phyloP scores from a whole-genome alignment of 2,888 invertebrate species.

The Drosophila kuntzei region DNA sequence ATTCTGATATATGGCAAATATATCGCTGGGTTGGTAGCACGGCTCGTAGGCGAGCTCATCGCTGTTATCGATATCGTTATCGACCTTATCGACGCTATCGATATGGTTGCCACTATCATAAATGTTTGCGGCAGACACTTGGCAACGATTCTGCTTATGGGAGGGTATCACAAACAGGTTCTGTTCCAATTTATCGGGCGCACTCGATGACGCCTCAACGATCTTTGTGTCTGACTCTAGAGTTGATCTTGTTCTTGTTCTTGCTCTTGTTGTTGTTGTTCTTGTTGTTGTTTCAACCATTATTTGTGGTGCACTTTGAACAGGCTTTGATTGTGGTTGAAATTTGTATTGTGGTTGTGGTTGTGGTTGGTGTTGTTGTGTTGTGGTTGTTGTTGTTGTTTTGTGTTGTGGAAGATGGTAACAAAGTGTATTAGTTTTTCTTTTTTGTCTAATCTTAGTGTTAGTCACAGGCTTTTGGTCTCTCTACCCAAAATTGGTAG shows the following conservation, averaged over 20 bases:
- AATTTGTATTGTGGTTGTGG: constrained; percentile 34
- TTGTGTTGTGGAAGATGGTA: constrained; percentile 77
- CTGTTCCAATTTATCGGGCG: constrained; percentile 65
- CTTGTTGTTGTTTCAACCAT: constrained; percentile 47
- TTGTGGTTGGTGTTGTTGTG: constrained; percentile 45
- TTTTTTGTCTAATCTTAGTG: constrained; percentile 49
- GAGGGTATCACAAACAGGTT: constrained; percentile 76
- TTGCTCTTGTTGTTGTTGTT: constrained; percentile 28
- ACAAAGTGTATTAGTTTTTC: constrained; percentile 75
- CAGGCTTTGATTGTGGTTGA: constrained; percentile 44
- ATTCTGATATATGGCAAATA: constrained; percentile 83
- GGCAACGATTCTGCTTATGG: constrained; percentile 66
- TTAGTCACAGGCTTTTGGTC: constrained; percentile 73
- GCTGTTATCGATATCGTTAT: constrained; percentile 34
- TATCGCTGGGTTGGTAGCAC: constrained; percentile 83
- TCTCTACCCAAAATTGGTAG: constrained; percentile 20
- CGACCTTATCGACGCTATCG: constrained; percentile 37
- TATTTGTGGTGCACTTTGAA: constrained; percentile 63
- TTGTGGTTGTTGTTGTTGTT: constrained; percentile 37
- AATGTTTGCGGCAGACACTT: constrained; percentile 58
- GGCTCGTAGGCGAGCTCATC: constrained; percentile 76
- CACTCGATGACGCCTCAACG: constrained; percentile 40
- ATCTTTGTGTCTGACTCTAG: constrained; percentile 40
- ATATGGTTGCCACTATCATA: constrained; percentile 60
- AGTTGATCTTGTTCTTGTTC: constrained; percentile 31